A percentile compares a stretch with the other conserved stretches of the same genome.
Conservation (phyloP, 2,113 vertebrate species). For the Progne subis region DNA sequence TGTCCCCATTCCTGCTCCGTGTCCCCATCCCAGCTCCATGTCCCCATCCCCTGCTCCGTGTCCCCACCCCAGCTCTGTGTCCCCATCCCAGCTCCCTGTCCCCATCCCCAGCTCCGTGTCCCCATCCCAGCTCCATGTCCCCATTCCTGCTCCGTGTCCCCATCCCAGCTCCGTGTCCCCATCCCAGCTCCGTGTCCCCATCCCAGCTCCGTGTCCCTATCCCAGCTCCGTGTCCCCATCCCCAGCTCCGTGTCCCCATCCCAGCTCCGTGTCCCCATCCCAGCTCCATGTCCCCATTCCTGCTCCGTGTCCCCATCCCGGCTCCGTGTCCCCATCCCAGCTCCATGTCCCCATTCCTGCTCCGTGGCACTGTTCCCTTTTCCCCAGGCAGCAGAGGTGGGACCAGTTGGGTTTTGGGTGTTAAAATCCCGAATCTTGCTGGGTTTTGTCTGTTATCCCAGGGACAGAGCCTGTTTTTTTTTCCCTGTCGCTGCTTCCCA, state of each 20-base stretch:
- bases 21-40: neutral
- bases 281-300: no score
- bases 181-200: neutral
- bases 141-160: no score
- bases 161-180: neutral
- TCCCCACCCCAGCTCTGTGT: neutral
- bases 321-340: neutral
- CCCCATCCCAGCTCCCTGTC: neutral
- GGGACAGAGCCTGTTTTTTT: neutral
- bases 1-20: neutral
- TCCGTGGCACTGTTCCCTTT: neutral
- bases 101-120: no score
- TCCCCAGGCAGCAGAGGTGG: neutral
- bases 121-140: no score
- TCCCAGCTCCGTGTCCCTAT: neutral
- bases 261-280: neutral
- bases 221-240: neutral
- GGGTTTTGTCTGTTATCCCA: neutral
- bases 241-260: no score
- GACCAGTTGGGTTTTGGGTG: neutral
- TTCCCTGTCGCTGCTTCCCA: rapidly evolving
- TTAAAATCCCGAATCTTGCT: rapidly evolving
- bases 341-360: neutral
- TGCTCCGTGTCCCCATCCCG: neutral
- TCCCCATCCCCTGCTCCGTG: neutral